These are phyloP conservation scores for Tupaia chinensis DNA, from an alignment of 2,113 vertebrate genomes.

Conservation along the genomic window DNA sequence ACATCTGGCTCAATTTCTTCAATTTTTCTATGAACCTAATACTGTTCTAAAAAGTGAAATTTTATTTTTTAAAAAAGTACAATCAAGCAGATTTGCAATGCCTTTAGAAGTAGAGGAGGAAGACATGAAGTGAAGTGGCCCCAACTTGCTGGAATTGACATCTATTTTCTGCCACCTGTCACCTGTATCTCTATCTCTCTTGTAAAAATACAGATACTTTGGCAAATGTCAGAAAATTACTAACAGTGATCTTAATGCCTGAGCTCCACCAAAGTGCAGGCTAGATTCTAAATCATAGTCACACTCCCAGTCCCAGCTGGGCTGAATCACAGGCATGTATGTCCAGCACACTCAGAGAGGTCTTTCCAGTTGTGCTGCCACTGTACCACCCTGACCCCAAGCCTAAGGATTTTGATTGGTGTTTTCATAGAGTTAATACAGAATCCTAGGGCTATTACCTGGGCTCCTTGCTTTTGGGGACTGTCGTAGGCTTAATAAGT, in stretches of 20 bases:
- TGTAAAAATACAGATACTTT: background rate
- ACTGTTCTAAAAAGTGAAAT: background rate
- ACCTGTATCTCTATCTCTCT: background rate
- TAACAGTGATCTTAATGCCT: background rate
- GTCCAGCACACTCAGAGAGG: no score
- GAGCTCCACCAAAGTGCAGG: background rate
- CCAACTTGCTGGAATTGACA: background rate
- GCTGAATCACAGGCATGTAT: no score
- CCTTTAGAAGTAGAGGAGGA: background rate
- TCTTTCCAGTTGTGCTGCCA: no score
- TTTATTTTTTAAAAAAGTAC: background rate
- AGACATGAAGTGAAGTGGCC: background rate
- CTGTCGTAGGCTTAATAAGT: background rate
- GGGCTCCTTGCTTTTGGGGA: background rate
- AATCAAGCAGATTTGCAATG: background rate
- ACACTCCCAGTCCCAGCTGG: no score
- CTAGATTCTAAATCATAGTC: background rate
- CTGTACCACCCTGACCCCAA: no score
- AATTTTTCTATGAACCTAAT: background rate
- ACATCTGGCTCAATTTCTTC: background rate
- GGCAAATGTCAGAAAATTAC: constrained; percentile 17
- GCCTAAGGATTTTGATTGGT: accelerated
- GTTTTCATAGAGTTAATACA: background rate
- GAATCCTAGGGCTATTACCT: background rate
- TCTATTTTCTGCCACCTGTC: background rate